Evolutionary conservation across 2,797 vertebrate genomes (phyloP).

Genomic region (Pipistrellus kuhlii): DNA sequence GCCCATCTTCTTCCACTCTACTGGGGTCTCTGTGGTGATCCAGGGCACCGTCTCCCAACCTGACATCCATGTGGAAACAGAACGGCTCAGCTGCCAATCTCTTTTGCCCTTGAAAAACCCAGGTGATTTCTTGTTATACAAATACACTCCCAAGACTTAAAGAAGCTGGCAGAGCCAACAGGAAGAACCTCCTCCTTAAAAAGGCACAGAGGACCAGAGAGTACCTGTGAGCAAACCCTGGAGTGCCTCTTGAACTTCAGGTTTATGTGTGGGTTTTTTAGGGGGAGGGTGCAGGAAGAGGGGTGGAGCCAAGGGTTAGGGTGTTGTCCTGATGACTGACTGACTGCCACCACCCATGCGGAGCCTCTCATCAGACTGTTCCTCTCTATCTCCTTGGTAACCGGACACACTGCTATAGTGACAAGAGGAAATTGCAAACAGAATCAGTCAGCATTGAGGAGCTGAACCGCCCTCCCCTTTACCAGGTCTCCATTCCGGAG

Average conservation of each 20-base stretch:
- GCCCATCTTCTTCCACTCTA: neutral
- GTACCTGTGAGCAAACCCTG: neutral
- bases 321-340: neutral
- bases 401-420: neutral
- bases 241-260: neutral
- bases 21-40: neutral
- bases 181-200: neutral
- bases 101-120: neutral
- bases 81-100: neutral
- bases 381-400: conserved; percentile 53
- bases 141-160: neutral
- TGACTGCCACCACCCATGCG: conserved; percentile 31
- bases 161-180: neutral
- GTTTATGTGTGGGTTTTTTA: neutral
- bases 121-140: neutral
- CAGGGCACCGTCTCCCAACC: neutral
- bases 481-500: rapidly evolving
- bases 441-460: too few relatives aligned
- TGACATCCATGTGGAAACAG: neutral
- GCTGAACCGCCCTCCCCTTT: neutral
- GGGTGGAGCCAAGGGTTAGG: neutral
- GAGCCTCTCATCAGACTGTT: neutral
- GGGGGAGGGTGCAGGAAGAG: neutral
- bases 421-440: neutral
- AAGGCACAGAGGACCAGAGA: neutral